Evolutionary conservation across 2,888 invertebrate genomes (phyloP).

Genomic region (Drosophila lutescens): DNA sequence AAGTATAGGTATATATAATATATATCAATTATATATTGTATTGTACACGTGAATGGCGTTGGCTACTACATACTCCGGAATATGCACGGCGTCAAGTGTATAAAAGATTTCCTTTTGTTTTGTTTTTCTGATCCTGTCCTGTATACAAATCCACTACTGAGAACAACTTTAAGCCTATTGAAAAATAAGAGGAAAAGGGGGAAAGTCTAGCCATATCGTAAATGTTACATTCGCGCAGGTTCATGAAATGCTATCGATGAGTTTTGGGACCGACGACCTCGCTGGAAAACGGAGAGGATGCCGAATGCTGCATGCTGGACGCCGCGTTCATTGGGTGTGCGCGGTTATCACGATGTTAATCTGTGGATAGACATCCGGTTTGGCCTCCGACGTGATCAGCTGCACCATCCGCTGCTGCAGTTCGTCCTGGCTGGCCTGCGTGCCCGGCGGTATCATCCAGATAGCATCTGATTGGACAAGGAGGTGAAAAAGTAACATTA

Average conservation of each 20-base stretch:
- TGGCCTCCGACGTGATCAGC: constrained; percentile 80
- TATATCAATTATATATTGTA: constrained; percentile 17
- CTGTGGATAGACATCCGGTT: constrained; percentile 83
- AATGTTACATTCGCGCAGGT: constrained; percentile 13
- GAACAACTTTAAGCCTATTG: constrained; percentile 17
- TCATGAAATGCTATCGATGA: constrained; percentile 30
- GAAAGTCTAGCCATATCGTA: constrained; percentile 23
- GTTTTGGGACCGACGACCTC: constrained; percentile 26
- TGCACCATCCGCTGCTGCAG: constrained; percentile 84
- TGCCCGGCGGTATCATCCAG: constrained; percentile 83
- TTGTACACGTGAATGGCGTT: constrained; percentile 20
- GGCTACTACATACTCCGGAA: constrained; percentile 13
- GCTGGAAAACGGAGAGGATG: constrained; percentile 16
- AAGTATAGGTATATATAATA: constrained; percentile 5
- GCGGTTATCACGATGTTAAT: constrained; percentile 84
- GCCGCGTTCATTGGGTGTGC: constrained; percentile 82
- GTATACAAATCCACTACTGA: constrained; percentile 23
- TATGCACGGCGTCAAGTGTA: constrained; percentile 23
- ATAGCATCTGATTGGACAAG: constrained; percentile 83
- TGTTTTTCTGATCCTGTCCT: constrained; percentile 5
- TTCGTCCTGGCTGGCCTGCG: constrained; percentile 81
- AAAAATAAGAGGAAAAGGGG: not conserved
- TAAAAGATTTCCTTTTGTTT: not conserved
- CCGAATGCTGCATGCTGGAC: not conserved
- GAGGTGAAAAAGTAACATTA: not conserved